Evolutionary conservation across 2,113 vertebrate genomes (phyloP).

Genomic region (Neopipo cinnamomea): DNA sequence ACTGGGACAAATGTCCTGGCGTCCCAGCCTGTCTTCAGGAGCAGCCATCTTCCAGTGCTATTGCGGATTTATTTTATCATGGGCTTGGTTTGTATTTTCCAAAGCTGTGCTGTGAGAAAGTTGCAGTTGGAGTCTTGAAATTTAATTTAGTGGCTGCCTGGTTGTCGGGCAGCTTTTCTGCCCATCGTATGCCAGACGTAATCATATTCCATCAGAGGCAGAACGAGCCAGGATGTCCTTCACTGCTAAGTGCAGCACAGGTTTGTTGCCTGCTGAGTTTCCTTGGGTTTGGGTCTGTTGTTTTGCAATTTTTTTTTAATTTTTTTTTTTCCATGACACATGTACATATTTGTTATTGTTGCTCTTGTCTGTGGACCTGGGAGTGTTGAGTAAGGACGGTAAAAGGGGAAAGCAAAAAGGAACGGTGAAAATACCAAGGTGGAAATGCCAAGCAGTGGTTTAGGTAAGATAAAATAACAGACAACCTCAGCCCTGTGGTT

Average conservation of each 20-base stretch:
- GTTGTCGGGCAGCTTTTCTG: slow-evolving; percentile 7
- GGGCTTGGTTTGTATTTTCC: neutral
- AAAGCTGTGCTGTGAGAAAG: slow-evolving; percentile 1
- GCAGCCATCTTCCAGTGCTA: neutral
- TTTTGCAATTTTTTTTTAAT: neutral
- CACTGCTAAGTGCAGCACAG: neutral
- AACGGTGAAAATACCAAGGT: neutral
- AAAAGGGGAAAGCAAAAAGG: neutral
- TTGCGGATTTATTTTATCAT: neutral
- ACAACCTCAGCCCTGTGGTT: neutral
- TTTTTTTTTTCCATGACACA: neutral
- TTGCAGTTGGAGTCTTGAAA: neutral
- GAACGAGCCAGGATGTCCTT: neutral
- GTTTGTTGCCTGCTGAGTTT: neutral
- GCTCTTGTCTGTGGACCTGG: neutral
- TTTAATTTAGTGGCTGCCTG: slow-evolving; percentile 38
- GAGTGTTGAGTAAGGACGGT: neutral
- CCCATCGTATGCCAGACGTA: neutral
- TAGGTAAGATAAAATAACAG: neutral
- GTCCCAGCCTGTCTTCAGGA: neutral
- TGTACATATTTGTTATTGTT: neutral
- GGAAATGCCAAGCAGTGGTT: neutral
- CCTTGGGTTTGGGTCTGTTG: neutral
- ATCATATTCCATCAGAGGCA: slow-evolving; percentile 31
- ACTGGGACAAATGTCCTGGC: neutral